Evolutionary conservation across 2,888 invertebrate species (phyloP).

Genomic region (Mythimna vitellina): DNA sequence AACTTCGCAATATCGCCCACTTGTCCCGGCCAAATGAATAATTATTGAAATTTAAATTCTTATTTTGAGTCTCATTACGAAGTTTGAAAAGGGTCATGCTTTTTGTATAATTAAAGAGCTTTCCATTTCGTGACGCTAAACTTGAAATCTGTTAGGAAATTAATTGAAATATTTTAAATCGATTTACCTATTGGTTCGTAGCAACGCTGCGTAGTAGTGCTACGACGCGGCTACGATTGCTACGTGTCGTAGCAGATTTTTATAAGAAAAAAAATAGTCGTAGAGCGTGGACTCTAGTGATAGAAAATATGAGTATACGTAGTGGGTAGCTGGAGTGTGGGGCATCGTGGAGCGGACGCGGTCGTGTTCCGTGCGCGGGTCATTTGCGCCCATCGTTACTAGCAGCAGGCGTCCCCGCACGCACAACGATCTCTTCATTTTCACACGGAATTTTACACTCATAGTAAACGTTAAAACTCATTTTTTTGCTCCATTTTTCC

Average conservation of each 20-base stretch:
- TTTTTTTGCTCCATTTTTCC: constrained; percentile 62
- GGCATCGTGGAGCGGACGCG: constrained; percentile 66
- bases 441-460: constrained; percentile 76
- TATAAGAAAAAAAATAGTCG: constrained; percentile 11
- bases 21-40: constrained; percentile 79
- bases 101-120: constrained; percentile 79
- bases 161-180: constrained; percentile 66
- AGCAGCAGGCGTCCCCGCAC: constrained; percentile 79
- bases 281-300: constrained; percentile 24
- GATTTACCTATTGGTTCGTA: constrained; percentile 61
- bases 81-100: constrained; percentile 77
- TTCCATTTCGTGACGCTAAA: constrained; percentile 70
- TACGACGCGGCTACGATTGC: constrained; percentile 20
- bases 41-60: constrained; percentile 81
- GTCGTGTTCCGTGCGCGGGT: constrained; percentile 79
- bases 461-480: constrained; percentile 69
- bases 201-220: constrained; percentile 14
- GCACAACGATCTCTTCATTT: constrained; percentile 81
- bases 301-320: constrained; percentile 62
- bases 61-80: constrained; percentile 78
- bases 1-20: constrained; percentile 82
- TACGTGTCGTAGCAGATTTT: constrained; percentile 40
- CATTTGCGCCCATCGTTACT: constrained; percentile 82
- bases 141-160: constrained; percentile 61
- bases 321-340: constrained; percentile 65